Base-by-base conservation (phyloP, 2,888 invertebrate species). In the Temnothorax rugatulus region DNA sequence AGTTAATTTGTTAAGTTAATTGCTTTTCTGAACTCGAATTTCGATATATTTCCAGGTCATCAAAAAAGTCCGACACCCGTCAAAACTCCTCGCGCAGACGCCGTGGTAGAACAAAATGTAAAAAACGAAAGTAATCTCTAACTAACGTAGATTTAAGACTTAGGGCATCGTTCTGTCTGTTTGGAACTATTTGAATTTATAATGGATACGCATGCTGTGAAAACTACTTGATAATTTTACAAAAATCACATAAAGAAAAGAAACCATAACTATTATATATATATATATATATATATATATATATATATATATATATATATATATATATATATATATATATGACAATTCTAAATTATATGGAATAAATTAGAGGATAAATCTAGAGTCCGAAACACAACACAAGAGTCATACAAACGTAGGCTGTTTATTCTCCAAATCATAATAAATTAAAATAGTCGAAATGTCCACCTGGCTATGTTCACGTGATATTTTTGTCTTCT, bases 51-150 rank as follows among this genome's bases (percentile, higher is more conserved):
- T 90, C 84, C 64, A 96, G 96, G 90, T 94, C 95, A 29, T 94
- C 95, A 15, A 96, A 96, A 89, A 96, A 95, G 89, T 91, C 94
- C 1, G 95, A 95, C 76, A 91, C 94, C 15, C 94, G 94, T 87
- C 94, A 93, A 21, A 94, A 94, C 59, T 93, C 93, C 3, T 93
- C 95, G 15, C 92, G 95, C 66, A 93, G 95, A 85, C 93, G 95
- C 18, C 93, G 95, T 44, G 95, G 95, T 47, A 92, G 95, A 84
- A 95, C 95, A 84, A 95, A 95, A 91, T 95, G 95, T 89, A 95
- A 95, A 87, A 95, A 95, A 85, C 93, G 95, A 73, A 95, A 95
- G 90, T 95, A 92, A 94, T 86, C 57, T 52, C n/a, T 29, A 59
- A n/a, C 34, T 44, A 59, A n/a, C 34, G 21, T 29, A 64, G 7